phyloP scores from a whole-genome alignment of 2,113 vertebrate species.

The Oryzias javanicus region DNA sequence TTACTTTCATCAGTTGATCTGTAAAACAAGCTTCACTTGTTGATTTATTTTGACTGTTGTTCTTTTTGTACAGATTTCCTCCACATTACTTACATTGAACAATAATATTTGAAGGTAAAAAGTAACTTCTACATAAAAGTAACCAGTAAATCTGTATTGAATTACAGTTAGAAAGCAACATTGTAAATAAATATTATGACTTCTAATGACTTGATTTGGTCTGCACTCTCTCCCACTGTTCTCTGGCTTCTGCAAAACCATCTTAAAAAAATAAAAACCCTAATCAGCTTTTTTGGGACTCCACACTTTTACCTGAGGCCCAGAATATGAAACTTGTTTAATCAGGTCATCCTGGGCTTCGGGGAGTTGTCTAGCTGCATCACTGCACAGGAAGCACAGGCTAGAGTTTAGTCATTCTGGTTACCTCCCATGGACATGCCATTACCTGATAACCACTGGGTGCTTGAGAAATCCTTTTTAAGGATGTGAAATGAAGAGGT shows the following conservation, averaged over 20 bases:
- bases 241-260: constrained; percentile 8
- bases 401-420: constrained; percentile 49
- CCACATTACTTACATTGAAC: too few species aligned
- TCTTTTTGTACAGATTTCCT: too few species aligned
- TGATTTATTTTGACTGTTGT: too few species aligned
- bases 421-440: constrained; percentile 54
- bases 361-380: constrained; percentile 58
- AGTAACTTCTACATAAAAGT: too few species aligned
- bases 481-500: constrained; percentile 62
- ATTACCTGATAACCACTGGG: constrained; percentile 63
- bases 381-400: constrained; percentile 55
- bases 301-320: constrained; percentile 18
- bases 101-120: too few species aligned
- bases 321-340: constrained; percentile 50
- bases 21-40: too few species aligned
- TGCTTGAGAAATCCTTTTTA: constrained; percentile 47
- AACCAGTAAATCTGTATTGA: too few species aligned
- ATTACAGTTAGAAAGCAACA: background rate
- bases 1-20: too few species aligned
- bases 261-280: constrained; percentile 20
- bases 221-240: constrained; percentile 1
- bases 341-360: constrained; percentile 43
- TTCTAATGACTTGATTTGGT: constrained; percentile 1
- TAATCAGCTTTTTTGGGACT: constrained; percentile 33
- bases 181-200: background rate